Evolutionary conservation across 2,888 invertebrate species (phyloP).

Genomic region (Hemistola chrysoprasaria): DNA sequence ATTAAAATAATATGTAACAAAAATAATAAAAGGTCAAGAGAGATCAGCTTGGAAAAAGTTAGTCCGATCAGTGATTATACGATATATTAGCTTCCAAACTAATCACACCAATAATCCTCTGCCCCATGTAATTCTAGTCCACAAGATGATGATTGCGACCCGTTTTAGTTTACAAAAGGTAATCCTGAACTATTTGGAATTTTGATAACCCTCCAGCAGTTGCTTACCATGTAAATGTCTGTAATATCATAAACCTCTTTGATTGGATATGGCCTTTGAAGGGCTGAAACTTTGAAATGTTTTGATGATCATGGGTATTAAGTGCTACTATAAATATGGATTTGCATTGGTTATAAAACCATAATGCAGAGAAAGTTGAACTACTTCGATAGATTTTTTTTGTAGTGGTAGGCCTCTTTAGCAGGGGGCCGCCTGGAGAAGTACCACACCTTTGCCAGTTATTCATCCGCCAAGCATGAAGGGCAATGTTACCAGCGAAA

Average conservation of each 20-base stretch:
- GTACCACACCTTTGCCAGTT: too few species aligned
- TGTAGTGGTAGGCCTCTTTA: constrained; percentile 12
- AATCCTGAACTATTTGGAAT: constrained; percentile 79
- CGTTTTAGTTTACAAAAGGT: constrained; percentile 81
- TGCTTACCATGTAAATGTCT: constrained; percentile 80
- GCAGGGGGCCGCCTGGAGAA: too few species aligned
- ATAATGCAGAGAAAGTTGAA: too few species aligned
- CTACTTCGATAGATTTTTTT: too few species aligned
- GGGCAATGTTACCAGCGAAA: too few species aligned
- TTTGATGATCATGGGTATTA: constrained; percentile 28
- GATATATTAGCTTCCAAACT: background rate
- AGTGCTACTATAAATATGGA: constrained; percentile 30
- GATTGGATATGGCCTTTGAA: constrained; percentile 71
- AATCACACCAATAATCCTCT: constrained; percentile 33
- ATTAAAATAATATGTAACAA: too few species aligned
- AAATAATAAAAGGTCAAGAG: too few species aligned
- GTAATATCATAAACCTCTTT: constrained; percentile 80
- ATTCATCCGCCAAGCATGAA: too few species aligned
- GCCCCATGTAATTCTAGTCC: constrained; percentile 72
- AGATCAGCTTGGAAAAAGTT: too few species aligned
- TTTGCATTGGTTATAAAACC: constrained; percentile 25
- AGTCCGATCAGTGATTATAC: background rate
- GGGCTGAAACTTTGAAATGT: constrained; percentile 37
- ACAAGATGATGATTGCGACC: constrained; percentile 79
- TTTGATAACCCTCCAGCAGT: constrained; percentile 59